A percentile compares a stretch with the other conserved stretches of the same genome.
These are phyloP conservation scores for Gadus chalcogrammus DNA, from an alignment of 2,113 vertebrate species.

Conservation along the genomic window DNA sequence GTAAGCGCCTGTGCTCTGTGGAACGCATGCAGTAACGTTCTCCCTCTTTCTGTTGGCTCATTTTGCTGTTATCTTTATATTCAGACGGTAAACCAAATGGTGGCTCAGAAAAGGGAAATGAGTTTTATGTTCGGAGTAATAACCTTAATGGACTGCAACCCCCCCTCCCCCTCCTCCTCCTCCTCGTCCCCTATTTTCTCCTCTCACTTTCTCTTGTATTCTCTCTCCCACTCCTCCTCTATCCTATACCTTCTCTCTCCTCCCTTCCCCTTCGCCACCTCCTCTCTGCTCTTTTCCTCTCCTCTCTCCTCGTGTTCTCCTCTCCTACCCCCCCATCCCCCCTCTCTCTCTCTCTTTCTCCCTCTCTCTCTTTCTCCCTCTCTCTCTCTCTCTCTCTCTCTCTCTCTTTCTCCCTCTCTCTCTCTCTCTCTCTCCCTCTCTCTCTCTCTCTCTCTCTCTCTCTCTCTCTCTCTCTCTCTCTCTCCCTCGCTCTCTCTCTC, in stretches of 20 bases:
- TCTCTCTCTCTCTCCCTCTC: no score
- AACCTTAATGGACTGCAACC: constrained; percentile 73
- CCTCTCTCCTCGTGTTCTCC: constrained; percentile 11
- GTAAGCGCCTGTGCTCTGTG: constrained; percentile 29
- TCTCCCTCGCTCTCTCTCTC: no score
- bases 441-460: no score
- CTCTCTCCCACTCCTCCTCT: neutral
- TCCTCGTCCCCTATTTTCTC: neutral
- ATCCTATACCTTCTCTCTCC: neutral
- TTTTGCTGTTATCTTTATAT: constrained; percentile 69
- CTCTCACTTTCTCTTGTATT: neutral
- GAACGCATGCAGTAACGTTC: constrained; percentile 55
- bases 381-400: neutral
- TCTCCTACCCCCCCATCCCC: constrained; percentile 20
- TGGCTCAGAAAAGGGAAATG: constrained; percentile 71
- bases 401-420: no score
- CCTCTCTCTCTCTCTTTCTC: neutral
- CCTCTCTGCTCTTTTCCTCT: constrained; percentile 17
- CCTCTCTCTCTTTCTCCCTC: neutral
- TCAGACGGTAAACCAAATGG: constrained; percentile 66
- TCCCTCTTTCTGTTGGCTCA: constrained; percentile 52
- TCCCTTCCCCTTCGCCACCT: neutral
- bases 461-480: no score
- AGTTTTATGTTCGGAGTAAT: constrained; percentile 76
- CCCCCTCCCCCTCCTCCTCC: neutral